Base-by-base conservation (phyloP, 2,797 vertebrate species). In the Sebastolobus alascanus region DNA sequence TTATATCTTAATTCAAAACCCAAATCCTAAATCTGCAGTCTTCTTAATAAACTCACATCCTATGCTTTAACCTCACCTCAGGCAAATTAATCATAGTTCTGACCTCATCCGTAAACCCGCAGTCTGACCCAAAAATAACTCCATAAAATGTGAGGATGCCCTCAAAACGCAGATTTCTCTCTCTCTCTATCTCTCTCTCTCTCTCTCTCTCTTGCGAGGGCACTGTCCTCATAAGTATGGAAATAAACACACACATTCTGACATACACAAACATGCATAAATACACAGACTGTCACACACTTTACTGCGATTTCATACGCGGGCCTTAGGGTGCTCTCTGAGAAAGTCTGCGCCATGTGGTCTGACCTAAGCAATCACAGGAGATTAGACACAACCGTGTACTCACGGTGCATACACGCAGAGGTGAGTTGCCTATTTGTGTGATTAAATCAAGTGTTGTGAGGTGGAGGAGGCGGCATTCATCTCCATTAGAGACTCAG, bases 381-480 rank as follows among this genome's bases (percentile, higher is more conserved):
- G 74, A 64, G 55, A 79, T 37, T 25, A 72, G 27, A 46, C 61
- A 77, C 63, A 31, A 50, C 20, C 9, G 16, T 11, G 46, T 4
- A 55, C n/a, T 55, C 69, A 70, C 2, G 4, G 52, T 18, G 8
- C 68, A 68, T 29, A 80, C 61, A 69, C 68, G 79, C 75, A 43
- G 46, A 81, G 73, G 81, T 87, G 80, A 89, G 75, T 37, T 68
- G 70, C 85, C 75, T 86, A 85, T 94, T 92, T 90, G 73, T 90
- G 79, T 88, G 90, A 92, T 93, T 92, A 92, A 92, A 91, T 92
- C 89, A 89, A n/a, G 83, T 76, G 78, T 73, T 79, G 80, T 71
- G 68, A 90, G 73, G 70, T 83, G 80, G 76, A 91, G 82, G 68
- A 90, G 79, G 80, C 81, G 66, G 56, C 56, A 84, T 90, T 90